Evolutionary conservation across 2,797 vertebrate genomes (phyloP).

Genomic region (Cichlasoma orientale): DNA sequence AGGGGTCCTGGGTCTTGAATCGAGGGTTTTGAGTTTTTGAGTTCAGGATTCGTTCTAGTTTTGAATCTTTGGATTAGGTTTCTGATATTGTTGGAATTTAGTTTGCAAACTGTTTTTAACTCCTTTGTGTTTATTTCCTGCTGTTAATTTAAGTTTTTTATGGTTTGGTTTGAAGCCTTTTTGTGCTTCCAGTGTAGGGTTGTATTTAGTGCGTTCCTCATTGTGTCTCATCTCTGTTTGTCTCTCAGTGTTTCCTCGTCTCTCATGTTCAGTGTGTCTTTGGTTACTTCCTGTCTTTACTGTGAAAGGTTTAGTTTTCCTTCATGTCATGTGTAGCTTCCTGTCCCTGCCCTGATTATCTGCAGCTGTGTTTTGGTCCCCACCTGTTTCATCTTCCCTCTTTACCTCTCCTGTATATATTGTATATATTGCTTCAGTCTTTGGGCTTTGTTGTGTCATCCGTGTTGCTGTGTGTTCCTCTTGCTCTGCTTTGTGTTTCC

Average conservation of each 20-base stretch:
- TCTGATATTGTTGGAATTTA: not conserved
- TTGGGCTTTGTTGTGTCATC: not conserved
- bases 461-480: not conserved
- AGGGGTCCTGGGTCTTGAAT: not conserved
- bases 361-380: not conserved
- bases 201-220: not conserved
- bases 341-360: not conserved
- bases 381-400: not conserved
- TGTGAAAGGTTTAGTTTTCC: not conserved
- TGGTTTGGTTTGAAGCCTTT: too few species aligned
- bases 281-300: not conserved
- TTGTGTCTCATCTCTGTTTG: not conserved
- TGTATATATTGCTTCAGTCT: not conserved
- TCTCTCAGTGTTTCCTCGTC: not conserved
- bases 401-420: not conserved
- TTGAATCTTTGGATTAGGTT: not conserved
- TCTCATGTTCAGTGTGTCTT: not conserved
- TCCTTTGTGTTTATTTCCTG: too few species aligned
- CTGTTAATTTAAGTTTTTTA: too few species aligned
- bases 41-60: not conserved
- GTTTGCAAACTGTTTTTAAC: not conserved
- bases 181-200: not conserved
- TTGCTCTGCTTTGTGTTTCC: not conserved
- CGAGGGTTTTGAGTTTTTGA: not conserved
- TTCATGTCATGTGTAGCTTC: not conserved